Percentiles rank a stretch among this genome's conserved stretches.
Evolutionary conservation across 2,113 vertebrate genomes (phyloP).

Genomic region (Sinocyclocheilus maitianheensis): DNA sequence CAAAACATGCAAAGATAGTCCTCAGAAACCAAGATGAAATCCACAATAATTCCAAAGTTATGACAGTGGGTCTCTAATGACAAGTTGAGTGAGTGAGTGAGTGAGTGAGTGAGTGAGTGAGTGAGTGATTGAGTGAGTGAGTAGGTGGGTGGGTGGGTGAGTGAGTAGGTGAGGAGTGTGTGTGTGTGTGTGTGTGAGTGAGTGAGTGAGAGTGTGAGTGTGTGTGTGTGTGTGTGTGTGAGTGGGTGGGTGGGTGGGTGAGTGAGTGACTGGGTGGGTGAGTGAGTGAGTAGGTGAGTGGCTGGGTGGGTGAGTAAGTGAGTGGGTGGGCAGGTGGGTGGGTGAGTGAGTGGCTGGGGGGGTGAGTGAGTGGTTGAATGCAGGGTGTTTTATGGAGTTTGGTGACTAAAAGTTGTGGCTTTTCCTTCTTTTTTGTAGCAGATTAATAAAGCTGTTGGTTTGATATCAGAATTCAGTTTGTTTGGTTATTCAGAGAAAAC

Average conservation of each 20-base stretch:
- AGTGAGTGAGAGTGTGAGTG: too few relatives aligned
- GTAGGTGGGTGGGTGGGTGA: too few relatives aligned
- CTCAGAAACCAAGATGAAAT: neutral
- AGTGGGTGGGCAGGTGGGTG: too few relatives aligned
- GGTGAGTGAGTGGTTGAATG: neutral
- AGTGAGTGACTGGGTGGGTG: too few relatives aligned
- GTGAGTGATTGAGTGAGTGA: neutral
- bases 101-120: too few relatives aligned
- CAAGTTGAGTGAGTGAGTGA: neutral
- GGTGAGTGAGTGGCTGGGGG: too few relatives aligned
- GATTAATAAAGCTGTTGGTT: neutral
- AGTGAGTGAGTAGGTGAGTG: too few relatives aligned
- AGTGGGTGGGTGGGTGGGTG: neutral
- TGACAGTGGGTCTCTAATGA: neutral
- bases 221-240: too few relatives aligned
- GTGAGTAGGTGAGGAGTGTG: neutral
- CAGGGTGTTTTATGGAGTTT: neutral
- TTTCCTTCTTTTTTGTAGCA: too few relatives aligned
- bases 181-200: too few relatives aligned
- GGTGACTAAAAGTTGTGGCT: neutral
- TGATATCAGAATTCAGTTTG: neutral
- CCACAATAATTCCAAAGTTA: neutral
- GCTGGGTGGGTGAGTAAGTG: too few relatives aligned
- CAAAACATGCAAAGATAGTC: neutral
- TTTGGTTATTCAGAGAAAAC: neutral